Conservation (phyloP, 2,113 vertebrate genomes). For the Seriola aureovittata region DNA sequence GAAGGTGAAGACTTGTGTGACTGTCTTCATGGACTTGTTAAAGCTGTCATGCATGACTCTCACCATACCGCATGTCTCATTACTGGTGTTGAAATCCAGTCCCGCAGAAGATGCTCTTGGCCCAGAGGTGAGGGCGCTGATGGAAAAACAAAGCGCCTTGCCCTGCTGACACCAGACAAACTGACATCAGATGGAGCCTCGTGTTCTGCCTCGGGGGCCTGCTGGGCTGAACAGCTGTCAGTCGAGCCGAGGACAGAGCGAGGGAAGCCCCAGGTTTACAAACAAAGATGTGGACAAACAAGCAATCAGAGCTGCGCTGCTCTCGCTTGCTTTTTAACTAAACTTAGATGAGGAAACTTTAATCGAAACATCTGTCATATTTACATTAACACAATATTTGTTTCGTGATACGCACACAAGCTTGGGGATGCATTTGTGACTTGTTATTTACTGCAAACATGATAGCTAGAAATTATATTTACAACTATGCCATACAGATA, state of each 20-base stretch:
- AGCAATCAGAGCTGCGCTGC: constrained; percentile 17
- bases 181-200: constrained; percentile 71
- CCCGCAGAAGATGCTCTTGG: constrained; percentile 38
- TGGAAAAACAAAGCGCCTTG: constrained; percentile 70
- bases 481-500: background rate
- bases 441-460: background rate
- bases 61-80: constrained; percentile 49
- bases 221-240: constrained; percentile 73
- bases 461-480: background rate
- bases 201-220: constrained; percentile 62
- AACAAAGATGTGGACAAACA: constrained; percentile 49
- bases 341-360: background rate
- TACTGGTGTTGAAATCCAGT: constrained; percentile 42
- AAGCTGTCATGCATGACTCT: constrained; percentile 43
- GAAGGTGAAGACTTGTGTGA: constrained; percentile 24
- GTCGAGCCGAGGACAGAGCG: constrained; percentile 40
- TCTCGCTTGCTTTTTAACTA: background rate
- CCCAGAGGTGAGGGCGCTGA: constrained; percentile 53
- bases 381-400: background rate
- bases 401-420: background rate
- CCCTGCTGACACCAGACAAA: constrained; percentile 73
- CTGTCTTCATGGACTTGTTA: constrained; percentile 56
- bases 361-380: constrained; percentile 18
- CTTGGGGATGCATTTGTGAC: background rate
- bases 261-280: constrained; percentile 48